phyloP scores from a whole-genome alignment of 2,888 invertebrate genomes.

The Thalpophila matura region DNA sequence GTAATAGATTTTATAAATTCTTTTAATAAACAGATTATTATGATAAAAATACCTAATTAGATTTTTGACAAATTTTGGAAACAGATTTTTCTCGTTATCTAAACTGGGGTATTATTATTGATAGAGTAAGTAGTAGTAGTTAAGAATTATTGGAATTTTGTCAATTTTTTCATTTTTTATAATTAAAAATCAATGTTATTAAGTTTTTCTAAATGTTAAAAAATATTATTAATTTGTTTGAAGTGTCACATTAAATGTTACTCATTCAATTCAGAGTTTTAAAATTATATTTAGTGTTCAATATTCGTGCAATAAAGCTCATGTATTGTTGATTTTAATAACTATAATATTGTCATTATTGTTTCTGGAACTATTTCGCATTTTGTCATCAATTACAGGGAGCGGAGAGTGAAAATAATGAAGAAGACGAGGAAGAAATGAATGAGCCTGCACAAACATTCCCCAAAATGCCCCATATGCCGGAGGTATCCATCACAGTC shows the following conservation, averaged over 20 bases:
- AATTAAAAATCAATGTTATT: no score
- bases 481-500: conserved; percentile 87
- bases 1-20: no score
- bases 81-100: no score
- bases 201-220: background rate
- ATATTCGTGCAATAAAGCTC: background rate
- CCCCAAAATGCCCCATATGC: conserved; percentile 79
- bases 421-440: conserved; percentile 80
- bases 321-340: background rate
- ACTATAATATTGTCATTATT: background rate
- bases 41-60: no score
- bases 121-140: no score
- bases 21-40: no score
- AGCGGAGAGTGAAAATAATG: conserved; percentile 84
- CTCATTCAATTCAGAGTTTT: background rate
- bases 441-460: conserved; percentile 68
- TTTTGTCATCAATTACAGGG: conserved; percentile 75
- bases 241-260: conserved; percentile 50
- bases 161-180: no score
- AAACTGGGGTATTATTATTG: no score
- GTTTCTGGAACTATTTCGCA: conserved; percentile 10
- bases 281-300: background rate
- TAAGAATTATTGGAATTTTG: no score
- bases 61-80: no score
- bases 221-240: conserved; percentile 19